Evolutionary conservation across 2,113 vertebrate genomes (phyloP), one percentile per base, ranked within the genome.

Genomic region (Neogobius melanostomus): DNA sequence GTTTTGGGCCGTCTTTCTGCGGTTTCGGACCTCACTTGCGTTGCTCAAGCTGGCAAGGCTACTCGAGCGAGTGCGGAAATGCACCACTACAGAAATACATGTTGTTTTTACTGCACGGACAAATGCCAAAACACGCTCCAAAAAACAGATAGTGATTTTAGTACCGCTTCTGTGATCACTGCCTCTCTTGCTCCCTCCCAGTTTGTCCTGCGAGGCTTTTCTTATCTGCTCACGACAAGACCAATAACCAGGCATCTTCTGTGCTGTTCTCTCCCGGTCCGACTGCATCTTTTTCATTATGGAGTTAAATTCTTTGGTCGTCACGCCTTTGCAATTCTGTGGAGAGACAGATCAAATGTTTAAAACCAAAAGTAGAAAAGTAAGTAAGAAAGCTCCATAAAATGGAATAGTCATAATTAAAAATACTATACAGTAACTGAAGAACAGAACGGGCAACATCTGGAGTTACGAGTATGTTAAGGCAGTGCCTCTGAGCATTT

Each of bases 1-100:
- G 93, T 90, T 44, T 83, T 69, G 44, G 85, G 53, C 14, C 84
- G 82, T 70, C 74, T 89, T 62, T 68, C 60, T 1, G 77, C 48
- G 10, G 84, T 14, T 69, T 63, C 79, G 12, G 90, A 88, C 11
- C 43, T 86, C 45, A 77, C 69, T 76, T 88, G 95, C n/a, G 80
- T 86, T 2, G 88, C 73, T 61, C 87, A 82, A 46, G 87, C 82
- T 15, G 90, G 91, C 3, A n/a, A 94, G 80, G 74, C 87, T 88
- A 67, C 91, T 91, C 73, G 88, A 73, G 0, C 85, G 86, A 73
- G 59, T 78, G 21, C 82, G 82, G 46, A 43, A 83, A 59, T 81
- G 83, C 63, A 90, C 81, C 76, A 85, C 95, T 95, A 73, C 9
- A 75, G 9, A 28, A 16, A 49, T 9, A 65, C 7, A 59, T n/a